Percentiles rank a stretch among this genome's conserved stretches.
phyloP scores from a whole-genome alignment of 2,113 vertebrate species.

The Alexandromys fortis region DNA sequence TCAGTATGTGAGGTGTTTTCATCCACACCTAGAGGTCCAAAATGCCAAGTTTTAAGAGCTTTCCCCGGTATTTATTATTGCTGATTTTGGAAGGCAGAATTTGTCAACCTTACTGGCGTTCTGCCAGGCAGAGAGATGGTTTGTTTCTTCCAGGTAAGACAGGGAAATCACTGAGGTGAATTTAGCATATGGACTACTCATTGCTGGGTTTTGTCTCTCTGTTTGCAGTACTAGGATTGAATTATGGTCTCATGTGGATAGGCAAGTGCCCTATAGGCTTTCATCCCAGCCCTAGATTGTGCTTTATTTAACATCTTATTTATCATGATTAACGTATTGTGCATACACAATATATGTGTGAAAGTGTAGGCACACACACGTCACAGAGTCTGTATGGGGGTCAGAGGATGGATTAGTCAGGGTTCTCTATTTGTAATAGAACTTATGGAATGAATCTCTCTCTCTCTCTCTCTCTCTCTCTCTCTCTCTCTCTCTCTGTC shows the following conservation, averaged over 20 bases:
- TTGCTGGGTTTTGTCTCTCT: neutral
- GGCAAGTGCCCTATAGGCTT: neutral
- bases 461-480: neutral
- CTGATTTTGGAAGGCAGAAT: neutral
- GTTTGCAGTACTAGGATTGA: neutral
- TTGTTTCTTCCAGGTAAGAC: neutral
- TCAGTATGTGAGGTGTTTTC: neutral
- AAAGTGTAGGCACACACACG: neutral
- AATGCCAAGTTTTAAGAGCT: neutral
- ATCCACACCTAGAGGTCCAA: neutral
- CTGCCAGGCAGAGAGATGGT: neutral
- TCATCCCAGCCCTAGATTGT: neutral
- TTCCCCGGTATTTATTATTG: neutral
- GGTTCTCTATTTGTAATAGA: neutral
- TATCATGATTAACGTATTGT: neutral
- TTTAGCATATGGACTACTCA: neutral
- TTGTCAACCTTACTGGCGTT: neutral
- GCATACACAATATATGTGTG: no score
- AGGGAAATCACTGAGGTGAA: neutral
- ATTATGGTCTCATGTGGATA: neutral
- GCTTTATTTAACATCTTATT: neutral
- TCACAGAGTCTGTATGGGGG: neutral
- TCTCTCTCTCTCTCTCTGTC: neutral
- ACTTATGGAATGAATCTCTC: neutral
- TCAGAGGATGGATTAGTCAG: no score